These are phyloP conservation scores for Tetramorium simillimum DNA, from an alignment of 1,140 invertebrate species.

Conservation along the genomic window DNA sequence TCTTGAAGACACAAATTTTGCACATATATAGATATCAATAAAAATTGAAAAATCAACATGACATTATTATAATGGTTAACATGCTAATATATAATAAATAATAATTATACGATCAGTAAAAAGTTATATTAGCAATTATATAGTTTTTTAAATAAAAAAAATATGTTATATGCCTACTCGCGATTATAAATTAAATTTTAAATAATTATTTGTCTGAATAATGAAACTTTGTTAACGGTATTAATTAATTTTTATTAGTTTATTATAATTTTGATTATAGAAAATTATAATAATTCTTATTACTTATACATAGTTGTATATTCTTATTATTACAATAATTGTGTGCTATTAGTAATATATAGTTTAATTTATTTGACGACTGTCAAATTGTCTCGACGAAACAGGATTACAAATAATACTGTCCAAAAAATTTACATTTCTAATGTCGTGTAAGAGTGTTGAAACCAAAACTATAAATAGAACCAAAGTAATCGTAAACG, in stretches of 20 bases:
- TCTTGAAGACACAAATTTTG: not conserved
- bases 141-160: not conserved
- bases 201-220: not conserved
- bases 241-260: not conserved
- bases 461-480: not conserved
- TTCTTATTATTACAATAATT: not conserved
- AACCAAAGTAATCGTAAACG: conserved; percentile 19
- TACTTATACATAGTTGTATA: too few relatives aligned
- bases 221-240: not conserved
- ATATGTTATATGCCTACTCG: not conserved
- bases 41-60: not conserved
- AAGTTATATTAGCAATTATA: not conserved
- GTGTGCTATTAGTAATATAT: not conserved
- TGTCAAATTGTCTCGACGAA: not conserved
- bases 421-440: not conserved
- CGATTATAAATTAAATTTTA: not conserved
- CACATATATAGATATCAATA: not conserved
- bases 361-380: not conserved
- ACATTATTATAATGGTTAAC: not conserved
- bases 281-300: not conserved
- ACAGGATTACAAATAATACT: not conserved
- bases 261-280: not conserved
- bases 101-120: not conserved
- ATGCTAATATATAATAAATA: not conserved
- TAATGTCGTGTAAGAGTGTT: not conserved